phyloP scores from a whole-genome alignment of 2,113 vertebrate species.

The Australoheros scitulus region DNA sequence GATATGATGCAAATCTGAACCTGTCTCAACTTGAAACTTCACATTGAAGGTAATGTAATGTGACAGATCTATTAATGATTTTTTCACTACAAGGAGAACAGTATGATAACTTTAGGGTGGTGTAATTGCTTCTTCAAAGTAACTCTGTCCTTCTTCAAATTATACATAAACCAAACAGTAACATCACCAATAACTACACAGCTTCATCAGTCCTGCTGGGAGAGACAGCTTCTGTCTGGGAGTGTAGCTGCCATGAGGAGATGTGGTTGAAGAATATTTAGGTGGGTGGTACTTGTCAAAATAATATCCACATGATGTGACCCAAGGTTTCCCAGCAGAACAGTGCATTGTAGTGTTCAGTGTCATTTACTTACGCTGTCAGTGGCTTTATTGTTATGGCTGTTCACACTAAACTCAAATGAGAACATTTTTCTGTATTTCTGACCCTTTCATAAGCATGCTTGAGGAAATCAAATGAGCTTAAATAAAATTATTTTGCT shows the following conservation, averaged over 20 bases:
- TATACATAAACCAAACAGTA: not conserved
- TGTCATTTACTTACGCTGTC: not conserved
- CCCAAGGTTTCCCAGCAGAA: not conserved
- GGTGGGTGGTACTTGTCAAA: not conserved
- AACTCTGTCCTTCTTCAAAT: not conserved
- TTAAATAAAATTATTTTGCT: not conserved
- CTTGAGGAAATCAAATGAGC: not conserved
- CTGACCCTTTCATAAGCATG: not conserved
- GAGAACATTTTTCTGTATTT: not conserved
- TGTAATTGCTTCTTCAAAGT: not conserved
- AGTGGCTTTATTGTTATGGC: not conserved
- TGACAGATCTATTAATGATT: not conserved
- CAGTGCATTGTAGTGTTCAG: not conserved
- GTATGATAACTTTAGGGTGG: not conserved
- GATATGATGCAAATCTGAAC: constrained; percentile 9
- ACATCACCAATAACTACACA: not conserved
- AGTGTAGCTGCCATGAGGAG: not conserved
- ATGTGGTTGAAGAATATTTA: not conserved
- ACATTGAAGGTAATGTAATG: not conserved
- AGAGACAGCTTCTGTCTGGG: not conserved
- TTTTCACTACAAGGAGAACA: not conserved
- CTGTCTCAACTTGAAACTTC: constrained; percentile 16
- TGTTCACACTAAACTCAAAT: not conserved
- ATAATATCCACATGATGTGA: not conserved
- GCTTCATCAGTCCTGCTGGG: not conserved